Base-by-base conservation (phyloP, 2,797 vertebrate genomes). In the Hoplostethus atlanticus region DNA sequence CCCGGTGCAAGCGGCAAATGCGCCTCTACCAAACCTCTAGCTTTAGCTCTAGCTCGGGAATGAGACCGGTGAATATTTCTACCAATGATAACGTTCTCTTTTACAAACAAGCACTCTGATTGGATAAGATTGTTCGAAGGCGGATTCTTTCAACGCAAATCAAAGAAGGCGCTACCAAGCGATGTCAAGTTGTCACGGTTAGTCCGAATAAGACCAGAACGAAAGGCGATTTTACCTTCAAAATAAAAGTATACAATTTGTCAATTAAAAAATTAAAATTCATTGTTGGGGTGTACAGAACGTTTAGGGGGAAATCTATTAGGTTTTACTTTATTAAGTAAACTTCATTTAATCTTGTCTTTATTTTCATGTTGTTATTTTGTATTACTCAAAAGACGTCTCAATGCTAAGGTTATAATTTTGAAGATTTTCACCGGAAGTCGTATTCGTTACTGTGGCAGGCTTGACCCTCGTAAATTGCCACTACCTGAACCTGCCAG, bases 71-170 rank as follows among this genome's bases (percentile, higher is more conserved):
- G 40, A 47, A 54, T 1, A 56, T 11, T 30, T 6, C 8, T 4
- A 73, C 90, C 80, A 92, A 92, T 93, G 16, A 80, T 1, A 73
- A 9, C n/a, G 0, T 50, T 5, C 53, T 0, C 0, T 63, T 55
- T 55, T 17, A 71, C 68, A 75, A 64, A 83, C 71, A 62, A 71
- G 58, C 44, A 1, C 52, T 1, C 0, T 81, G 74, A 90, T 92
- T 90, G 90, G 87, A 0, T 54, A 7, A 38, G 56, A 63, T 8
- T n/a, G 51, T 9, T n/a, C 44, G 85, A 89, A 90, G 91, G 91
- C 91, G 91, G 91, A 81, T 81, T 90, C 88, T 89, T 90, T 87
- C 68, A 90, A 89, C 64, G 6, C 4, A 8, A 68, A 71, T 80
- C 77, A 75, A 51, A n/a, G 25, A 17, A 64, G 34, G 63, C 57